Evolutionary conservation across 2,888 invertebrate genomes (phyloP), one percentile per base, ranked within the genome.

Genomic region (Drosophila anomalipes): DNA sequence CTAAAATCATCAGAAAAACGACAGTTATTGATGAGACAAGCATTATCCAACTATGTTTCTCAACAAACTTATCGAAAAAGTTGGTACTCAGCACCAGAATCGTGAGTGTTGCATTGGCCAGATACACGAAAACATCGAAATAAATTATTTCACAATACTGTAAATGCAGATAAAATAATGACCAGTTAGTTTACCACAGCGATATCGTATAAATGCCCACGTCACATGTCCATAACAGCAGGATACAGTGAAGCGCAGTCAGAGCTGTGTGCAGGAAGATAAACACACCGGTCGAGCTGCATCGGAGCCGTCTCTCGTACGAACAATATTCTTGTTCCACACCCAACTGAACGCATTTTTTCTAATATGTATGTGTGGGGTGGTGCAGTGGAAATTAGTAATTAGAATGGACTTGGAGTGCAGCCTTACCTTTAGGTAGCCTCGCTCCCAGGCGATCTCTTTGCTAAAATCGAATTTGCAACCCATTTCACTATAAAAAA

Each of bases 241-340:
- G 7, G 0, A n/a, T 4, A 28, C 71, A 75, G 22, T 77, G 69
- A 1, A 53, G 2, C 0, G 65, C 0, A 7, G 74, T 77, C 1
- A 75, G 12, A 2, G 22, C 3, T 4, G 35, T 4, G 22, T 85
- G 88, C 30, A 85, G 37, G 1, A 70, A 2, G 1, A 76, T 51
- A 44, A 87, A 85, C 1, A 74, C 49, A 1, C 47, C 22, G 0
- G 87, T 26, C 0, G 59, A 52, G 9, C 61, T 69, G 12, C 39
- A 47, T 2, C 67, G 73, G 7, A 81, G 52, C 0, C 85, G 88
- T 28, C 58, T 67, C 6, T 63, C 47, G 33, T 86, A 87, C 26
- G 59, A 14, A 12, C n/a, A 16, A 47, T 69, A 83, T 32, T 85
- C 77, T 2, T 60, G 2, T 7, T 85, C 84, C 32, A 85, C 16